Conservation (phyloP, 2,888 invertebrate genomes). For the Adineta ricciae region DNA sequence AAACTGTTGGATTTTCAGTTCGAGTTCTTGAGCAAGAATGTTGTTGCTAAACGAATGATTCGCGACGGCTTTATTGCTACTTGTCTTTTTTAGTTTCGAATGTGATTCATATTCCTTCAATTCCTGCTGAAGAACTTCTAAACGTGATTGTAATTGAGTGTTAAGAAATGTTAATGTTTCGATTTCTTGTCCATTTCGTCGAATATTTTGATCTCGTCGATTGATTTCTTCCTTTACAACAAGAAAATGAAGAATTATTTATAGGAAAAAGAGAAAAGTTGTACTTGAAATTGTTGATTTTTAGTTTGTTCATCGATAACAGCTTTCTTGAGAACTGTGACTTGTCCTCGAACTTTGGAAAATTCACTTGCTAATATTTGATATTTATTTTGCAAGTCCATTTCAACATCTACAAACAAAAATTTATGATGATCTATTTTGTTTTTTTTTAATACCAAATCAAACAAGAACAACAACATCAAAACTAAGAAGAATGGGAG, state of each 20-base stretch:
- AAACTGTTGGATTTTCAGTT: background rate
- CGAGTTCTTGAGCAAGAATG: background rate
- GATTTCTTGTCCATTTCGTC: constrained; percentile 79
- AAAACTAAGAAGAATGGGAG: too few relatives aligned
- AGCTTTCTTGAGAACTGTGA: constrained; percentile 80
- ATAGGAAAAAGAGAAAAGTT: too few relatives aligned
- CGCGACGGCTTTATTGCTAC: constrained; percentile 36
- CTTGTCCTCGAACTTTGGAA: constrained; percentile 80
- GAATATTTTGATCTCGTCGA: constrained; percentile 68
- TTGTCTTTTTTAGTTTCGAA: constrained; percentile 40
- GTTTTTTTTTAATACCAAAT: background rate
- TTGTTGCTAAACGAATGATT: background rate
- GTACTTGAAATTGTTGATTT: constrained; percentile 46
- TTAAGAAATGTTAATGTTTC: constrained; percentile 61
- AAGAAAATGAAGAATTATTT: too few relatives aligned
- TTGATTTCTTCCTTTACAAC: constrained; percentile 61
- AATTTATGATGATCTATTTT: too few relatives aligned
- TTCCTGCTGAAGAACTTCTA: constrained; percentile 81
- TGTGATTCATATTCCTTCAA: constrained; percentile 55
- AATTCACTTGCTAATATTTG: constrained; percentile 83
- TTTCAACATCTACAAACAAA: background rate
- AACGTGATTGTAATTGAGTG: constrained; percentile 78
- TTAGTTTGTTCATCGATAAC: constrained; percentile 79
- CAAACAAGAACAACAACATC: too few relatives aligned
- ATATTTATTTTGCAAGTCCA: constrained; percentile 62